Conservation (phyloP, 2,888 invertebrate genomes). For the Drosophila koepferae region DNA sequence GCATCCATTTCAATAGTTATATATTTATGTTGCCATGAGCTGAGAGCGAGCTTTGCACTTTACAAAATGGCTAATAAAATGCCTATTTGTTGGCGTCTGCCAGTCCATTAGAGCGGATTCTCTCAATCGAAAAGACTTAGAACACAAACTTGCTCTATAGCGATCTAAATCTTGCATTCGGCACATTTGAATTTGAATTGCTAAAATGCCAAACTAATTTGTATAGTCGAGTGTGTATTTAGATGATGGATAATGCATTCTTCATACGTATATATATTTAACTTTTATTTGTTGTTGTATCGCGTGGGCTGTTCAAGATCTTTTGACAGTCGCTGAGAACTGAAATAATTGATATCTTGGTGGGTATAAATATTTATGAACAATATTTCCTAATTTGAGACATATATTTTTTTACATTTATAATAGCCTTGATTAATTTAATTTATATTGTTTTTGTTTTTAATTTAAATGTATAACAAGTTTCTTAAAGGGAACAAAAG, state of each 20-base stretch:
- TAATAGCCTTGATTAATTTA: neutral
- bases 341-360: neutral
- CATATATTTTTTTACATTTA: neutral
- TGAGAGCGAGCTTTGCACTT: constrained; percentile 18
- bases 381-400: neutral
- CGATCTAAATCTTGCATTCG: constrained; percentile 23
- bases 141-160: constrained; percentile 55
- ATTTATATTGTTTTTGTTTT: neutral
- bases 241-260: constrained; percentile 38
- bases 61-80: constrained; percentile 55
- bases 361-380: neutral
- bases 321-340: neutral
- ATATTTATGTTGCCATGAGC: constrained; percentile 1
- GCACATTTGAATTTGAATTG: constrained; percentile 51
- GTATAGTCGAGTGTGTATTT: constrained; percentile 18
- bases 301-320: constrained; percentile 9
- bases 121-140: constrained; percentile 49
- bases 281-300: neutral
- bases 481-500: neutral
- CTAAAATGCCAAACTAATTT: constrained; percentile 53
- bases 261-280: neutral
- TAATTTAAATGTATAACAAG: neutral
- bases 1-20: neutral
- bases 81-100: constrained; percentile 44
- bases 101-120: constrained; percentile 16